Evolutionary conservation across 2,888 invertebrate species (phyloP), one percentile per base, ranked within the genome.

Genomic region (Dione juno): DNA sequence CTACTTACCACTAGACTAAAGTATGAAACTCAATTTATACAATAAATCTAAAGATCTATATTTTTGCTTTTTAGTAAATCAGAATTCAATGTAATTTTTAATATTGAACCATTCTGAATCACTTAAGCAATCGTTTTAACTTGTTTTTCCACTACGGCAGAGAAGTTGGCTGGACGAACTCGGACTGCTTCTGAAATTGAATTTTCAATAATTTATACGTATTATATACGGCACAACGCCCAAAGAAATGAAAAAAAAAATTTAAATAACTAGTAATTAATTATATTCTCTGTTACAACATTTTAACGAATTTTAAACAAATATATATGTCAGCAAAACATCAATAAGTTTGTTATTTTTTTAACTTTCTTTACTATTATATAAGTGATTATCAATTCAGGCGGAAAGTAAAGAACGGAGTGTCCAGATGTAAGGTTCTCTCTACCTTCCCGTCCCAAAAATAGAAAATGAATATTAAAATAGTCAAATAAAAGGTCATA

Each of bases 131-230:
- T 10, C 16, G 13, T 57, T 40, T 57, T 11, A 16, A 40, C 16
- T 57, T 57, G 37, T 57, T 57, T 57, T 40, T 57, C 37, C 37
- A 57, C 6, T 11, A 40, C 5, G 6, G 37, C 16, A 54, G 1
- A 57, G 19, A 57, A 57, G 37, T 57, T 57, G 37, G 37, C 10
- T 16, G 57, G 37, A 10, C 16, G 5, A 57, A 57, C 54, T 57
- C 16, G 16, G 37, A 37, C 37, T 37, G 57, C 16, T 40, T 57
- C 11, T n/a, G 6, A n/a, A 57, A 16, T 57, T 37, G 16, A 16
- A 40, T 37, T 37, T 37, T 57, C 57, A 57, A 57, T 57, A 37
- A 37, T 37, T 57, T 37, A 16, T 21, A 37, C 16, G 57, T 54
- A 37, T 54, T 11, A n/a, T 11, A n/a, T n/a, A 54, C 35, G n/a